Evolutionary conservation across 2,888 invertebrate genomes (phyloP), one percentile per base, ranked within the genome.

Genomic region (Octonoba sinensis): DNA sequence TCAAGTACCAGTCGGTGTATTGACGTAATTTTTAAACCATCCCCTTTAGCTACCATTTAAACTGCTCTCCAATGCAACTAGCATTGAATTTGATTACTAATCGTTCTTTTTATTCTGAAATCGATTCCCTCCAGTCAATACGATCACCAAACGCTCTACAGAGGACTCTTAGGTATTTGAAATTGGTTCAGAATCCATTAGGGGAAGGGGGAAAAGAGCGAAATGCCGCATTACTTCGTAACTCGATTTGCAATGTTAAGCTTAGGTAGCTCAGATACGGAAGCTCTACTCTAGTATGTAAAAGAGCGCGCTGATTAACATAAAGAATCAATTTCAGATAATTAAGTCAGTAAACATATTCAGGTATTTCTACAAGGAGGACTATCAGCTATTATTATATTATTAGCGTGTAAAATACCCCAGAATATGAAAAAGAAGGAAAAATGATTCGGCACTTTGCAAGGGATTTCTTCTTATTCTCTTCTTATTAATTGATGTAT

Each of bases 281-380:
- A 47, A 49, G 65, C 47, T 62, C n/a, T 49, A 44, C 22, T 15
- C 18, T 13, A 12, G 22, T 3, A 44, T 46, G 3, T 13, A 15
- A 22, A 18, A 20, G 22, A 47, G 47, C 18, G 15, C 20, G 13
- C 36, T 22, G 56, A 79, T 79, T 79, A 73, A 54, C 79, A 79
- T 79, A 47, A 56, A 62, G 22, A 79, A 67, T 79, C 79, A 73
- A 79, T 79, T 73, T 73, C 62, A n/a, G 69, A 79, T 73, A 79
- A 73, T 79, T 73, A 73, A 27, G 67, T 49, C 44, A 18, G 66
- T 51, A 78, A 78, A 78, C 72, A 67, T 67, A 78, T 72, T 66
- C 64, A 77, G 64, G 59, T 65, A 77, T 65, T 65, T 71, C 72
- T 15, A 70, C 62, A 20, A 70, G 62, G 15, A 51, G 44, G 60